These are phyloP conservation scores for Cheilosia impressa DNA, from an alignment of 2,888 invertebrate genomes.

Conservation along the genomic window DNA sequence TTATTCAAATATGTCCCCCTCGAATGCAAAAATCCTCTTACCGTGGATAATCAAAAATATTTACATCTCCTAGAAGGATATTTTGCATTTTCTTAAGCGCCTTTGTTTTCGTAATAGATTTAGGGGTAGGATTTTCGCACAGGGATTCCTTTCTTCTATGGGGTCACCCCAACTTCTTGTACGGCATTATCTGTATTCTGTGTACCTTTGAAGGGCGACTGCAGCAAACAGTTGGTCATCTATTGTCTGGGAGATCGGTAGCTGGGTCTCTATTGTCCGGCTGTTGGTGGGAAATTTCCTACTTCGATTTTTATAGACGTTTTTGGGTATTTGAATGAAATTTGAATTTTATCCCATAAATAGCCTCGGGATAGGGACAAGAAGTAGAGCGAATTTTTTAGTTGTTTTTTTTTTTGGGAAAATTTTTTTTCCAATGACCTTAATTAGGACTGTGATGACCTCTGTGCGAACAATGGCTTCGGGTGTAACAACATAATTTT, in stretches of 20 bases:
- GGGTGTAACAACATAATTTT: constrained; percentile 72
- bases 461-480: constrained; percentile 47
- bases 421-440: constrained; percentile 62
- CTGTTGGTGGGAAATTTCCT: constrained; percentile 67
- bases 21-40: constrained; percentile 73
- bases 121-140: constrained; percentile 74
- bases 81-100: constrained; percentile 64
- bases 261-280: constrained; percentile 68
- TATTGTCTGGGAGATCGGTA: constrained; percentile 44
- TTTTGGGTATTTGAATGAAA: constrained; percentile 54
- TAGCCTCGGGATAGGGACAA: constrained; percentile 12
- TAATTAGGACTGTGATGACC: constrained; percentile 74
- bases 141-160: constrained; percentile 24
- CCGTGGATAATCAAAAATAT: constrained; percentile 74
- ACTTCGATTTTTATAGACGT: constrained; percentile 3
- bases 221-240: constrained; percentile 71
- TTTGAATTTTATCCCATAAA: constrained; percentile 49
- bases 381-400: constrained; percentile 69
- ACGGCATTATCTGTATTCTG: not conserved
- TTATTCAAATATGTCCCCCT: constrained; percentile 57
- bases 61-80: constrained; percentile 61
- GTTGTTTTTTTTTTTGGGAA: constrained; percentile 23
- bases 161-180: constrained; percentile 33
- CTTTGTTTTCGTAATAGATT: constrained; percentile 69
- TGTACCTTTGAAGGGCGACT: constrained; percentile 37